Base-by-base conservation (phyloP, 2,888 invertebrate species). In the Lydus trimaculatus region DNA sequence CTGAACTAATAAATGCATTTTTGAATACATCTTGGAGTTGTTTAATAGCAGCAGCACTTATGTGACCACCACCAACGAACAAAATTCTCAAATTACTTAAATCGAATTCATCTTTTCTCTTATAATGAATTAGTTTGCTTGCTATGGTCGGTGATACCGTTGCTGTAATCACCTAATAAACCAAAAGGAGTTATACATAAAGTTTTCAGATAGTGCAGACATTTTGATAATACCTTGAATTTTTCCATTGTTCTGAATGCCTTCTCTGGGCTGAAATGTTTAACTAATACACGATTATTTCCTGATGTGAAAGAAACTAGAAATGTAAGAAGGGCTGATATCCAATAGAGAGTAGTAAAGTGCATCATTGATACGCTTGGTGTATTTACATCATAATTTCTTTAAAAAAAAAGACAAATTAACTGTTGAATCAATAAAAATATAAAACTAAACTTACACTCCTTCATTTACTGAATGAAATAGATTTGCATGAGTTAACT, bases 341-440 rank as follows among this genome's bases (percentile, higher is more conserved):
- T 75, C 83, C 83, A 83, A 56, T 79, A 81, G 8, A 78, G 72
- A 0, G 75, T 74, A 2, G 76, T 76, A 63, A 76, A 80, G 56
- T 69, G 66, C 3, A 75, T 36, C 1, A 59, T 56, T 13, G 31
- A 63, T 25, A 36, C 20, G 3, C 13, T 39, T 23, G 23, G 15
- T 28, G 36, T 48, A 48, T 7, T 20, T 9, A 20, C 59, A 15
- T 23, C 48, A 7, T 58, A 25, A n/a, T 7, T 63, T 39, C 23
- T 36, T 36, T 15, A n/a, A 11, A 62, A n/a, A n/a, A 36, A 62
- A 25, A 28, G 1, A 28, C 9, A 43, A 65, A 31, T 31, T 48
- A 5, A 1, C 6, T 31, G 6, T 48, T 31, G n/a, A n/a, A 60
- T 48, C 7, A n/a, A 31, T 4, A 31, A 56, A 52, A 15, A 33